These are phyloP conservation scores for Phoxinus phoxinus DNA, from an alignment of 2,113 vertebrate genomes.

Conservation along the genomic window DNA sequence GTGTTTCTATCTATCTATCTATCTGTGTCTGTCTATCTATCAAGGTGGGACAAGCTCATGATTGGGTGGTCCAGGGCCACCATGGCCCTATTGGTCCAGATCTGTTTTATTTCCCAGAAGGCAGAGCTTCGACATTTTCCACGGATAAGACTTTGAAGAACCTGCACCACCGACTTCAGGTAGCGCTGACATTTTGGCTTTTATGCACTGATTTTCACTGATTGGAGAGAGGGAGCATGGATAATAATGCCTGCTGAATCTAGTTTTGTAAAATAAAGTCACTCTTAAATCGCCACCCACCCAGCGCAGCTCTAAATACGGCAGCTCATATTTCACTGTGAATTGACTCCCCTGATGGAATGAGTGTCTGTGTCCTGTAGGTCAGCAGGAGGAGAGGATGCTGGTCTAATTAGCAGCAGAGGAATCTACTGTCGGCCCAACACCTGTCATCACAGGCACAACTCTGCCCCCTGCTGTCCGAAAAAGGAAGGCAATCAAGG, in stretches of 20 bases:
- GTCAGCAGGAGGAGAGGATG: constrained; percentile 60
- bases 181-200: neutral
- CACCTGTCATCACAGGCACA: constrained; percentile 54
- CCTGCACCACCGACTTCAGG: neutral
- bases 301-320: constrained; percentile 58
- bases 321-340: constrained; percentile 63
- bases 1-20: neutral
- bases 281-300: constrained; percentile 33
- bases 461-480: constrained; percentile 53
- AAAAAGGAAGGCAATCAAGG: constrained; percentile 18
- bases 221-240: neutral
- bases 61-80: neutral
- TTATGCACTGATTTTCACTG: neutral
- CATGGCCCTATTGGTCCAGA: neutral
- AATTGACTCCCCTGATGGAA: constrained; percentile 63
- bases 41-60: neutral
- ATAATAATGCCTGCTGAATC: constrained; percentile 12
- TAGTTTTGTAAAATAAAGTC: constrained; percentile 14
- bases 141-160: neutral
- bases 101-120: constrained; percentile 9
- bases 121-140: neutral
- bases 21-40: neutral
- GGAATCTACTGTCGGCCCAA: constrained; percentile 53
- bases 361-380: constrained; percentile 59
- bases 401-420: constrained; percentile 62